A percentile compares a stretch with the other conserved stretches of the same genome.
Evolutionary conservation across 2,888 invertebrate species (phyloP).

Genomic region (Drosophila greeni): DNA sequence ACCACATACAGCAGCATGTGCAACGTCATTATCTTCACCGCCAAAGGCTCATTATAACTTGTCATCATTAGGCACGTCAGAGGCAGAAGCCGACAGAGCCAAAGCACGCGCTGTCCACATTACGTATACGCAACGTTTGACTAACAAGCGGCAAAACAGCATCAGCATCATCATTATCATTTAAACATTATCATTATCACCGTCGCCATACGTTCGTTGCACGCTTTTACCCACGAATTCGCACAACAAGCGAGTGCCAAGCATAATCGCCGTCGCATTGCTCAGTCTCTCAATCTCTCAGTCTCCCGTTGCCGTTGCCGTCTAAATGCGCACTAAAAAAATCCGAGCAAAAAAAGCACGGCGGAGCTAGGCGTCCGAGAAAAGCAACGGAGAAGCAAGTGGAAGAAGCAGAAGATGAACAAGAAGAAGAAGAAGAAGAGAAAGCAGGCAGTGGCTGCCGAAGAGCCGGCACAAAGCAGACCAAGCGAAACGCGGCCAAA

Average conservation of each 20-base stretch:
- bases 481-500: constrained; percentile 32
- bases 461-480: constrained; percentile 53
- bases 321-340: constrained; percentile 74
- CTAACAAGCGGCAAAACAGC: background rate
- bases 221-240: constrained; percentile 33
- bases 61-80: constrained; percentile 5
- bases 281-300: constrained; percentile 24
- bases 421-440: background rate
- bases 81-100: constrained; percentile 18
- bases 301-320: constrained; percentile 61
- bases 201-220: constrained; percentile 4
- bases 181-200: constrained; percentile 3
- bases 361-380: constrained; percentile 28
- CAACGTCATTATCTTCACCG: constrained; percentile 25
- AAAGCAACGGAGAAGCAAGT: constrained; percentile 12
- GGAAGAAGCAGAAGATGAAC: background rate
- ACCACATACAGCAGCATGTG: constrained; percentile 5
- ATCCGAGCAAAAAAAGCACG: constrained; percentile 45
- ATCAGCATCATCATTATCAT: constrained; percentile 14
- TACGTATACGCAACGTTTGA: constrained; percentile 53
- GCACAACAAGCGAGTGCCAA: constrained; percentile 25
- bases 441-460: constrained; percentile 18
- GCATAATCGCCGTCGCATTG: constrained; percentile 25
- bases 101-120: constrained; percentile 52
- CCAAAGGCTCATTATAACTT: background rate